These are phyloP conservation scores for Zaprionus lachaisei DNA, from an alignment of 1,140 invertebrate species.

Conservation along the genomic window DNA sequence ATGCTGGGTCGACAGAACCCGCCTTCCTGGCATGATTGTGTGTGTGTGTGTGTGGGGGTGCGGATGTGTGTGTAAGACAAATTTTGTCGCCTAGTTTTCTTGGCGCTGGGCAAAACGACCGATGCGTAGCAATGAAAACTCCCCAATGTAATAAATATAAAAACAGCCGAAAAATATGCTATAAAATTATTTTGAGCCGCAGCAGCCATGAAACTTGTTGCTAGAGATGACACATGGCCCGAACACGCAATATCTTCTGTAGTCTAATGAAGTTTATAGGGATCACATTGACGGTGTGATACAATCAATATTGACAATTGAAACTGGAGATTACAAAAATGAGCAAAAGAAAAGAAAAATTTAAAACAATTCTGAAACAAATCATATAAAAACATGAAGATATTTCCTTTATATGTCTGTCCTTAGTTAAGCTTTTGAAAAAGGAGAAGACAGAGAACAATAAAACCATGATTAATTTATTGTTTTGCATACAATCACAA, in stretches of 20 bases:
- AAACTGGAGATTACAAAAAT: no score
- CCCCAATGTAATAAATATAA: slow-evolving; percentile 84
- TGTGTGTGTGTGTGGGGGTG: neutral
- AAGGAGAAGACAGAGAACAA: no score
- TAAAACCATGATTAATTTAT: no score
- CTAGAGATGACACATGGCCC: slow-evolving; percentile 11
- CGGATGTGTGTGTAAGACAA: slow-evolving; percentile 39
- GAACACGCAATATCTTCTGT: neutral
- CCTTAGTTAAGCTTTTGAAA: no score
- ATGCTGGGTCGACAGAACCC: neutral
- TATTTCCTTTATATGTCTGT: no score
- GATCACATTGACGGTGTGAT: no score
- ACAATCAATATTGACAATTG: no score
- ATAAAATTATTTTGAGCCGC: slow-evolving; percentile 77
- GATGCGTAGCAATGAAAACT: slow-evolving; percentile 81
- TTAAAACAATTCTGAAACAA: no score
- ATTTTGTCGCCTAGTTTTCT: slow-evolving; percentile 55
- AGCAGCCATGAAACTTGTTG: slow-evolving; percentile 32
- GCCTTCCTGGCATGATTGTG: neutral
- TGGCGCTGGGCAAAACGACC: slow-evolving; percentile 66
- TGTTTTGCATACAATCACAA: no score
- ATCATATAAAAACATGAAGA: no score
- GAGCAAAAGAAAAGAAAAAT: no score
- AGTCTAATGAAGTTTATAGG: neutral
- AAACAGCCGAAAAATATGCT: slow-evolving; percentile 84